Evolutionary conservation across 2,888 invertebrate genomes (phyloP), one percentile per base, ranked within the genome.

Genomic region (Xestia xanthographa): DNA sequence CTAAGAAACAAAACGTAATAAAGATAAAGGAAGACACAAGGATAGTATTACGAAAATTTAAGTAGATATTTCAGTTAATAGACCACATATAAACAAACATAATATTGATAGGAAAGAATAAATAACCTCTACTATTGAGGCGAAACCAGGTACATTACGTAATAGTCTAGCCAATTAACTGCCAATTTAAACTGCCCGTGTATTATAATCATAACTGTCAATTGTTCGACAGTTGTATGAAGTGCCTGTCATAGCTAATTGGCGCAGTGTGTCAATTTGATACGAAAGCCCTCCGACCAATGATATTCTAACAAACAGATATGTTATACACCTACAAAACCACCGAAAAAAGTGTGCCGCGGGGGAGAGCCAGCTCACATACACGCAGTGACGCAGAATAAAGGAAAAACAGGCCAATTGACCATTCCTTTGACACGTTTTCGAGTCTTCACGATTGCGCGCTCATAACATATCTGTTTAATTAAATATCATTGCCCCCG

Each of bases 121-220:
- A 58, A 20, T 60, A 34, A 34, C 20, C 11, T 34, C 11, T 22
- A 5, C 0, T 60, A 60, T 5, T 11, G 22, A 34, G 2, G 34
- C 34, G 11, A 60, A 60, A 34, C 34, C 11, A 34, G 34, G 20
- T 34, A 34, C 9, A 11, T 34, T 34, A 60, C 11, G 20, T 34
- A 34, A 60, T 29, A 34, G 20, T 20, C 29, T 20, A 29, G 58
- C 22, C 20, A 60, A 34, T 34, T 60, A 60, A 22, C 34, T 60
- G 9, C 20, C 20, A 60, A 60, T 34, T 60, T 60, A 20, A 60
- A 34, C 34, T 34, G 34, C 20, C 60, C 20, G 20, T 34, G 34
- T 34, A 60, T 58, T 58, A 29, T 20, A 58, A 22, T 60, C 34
- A 60, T 60, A 60, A 34, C 34, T 60, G 60, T 60, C 60, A 60